Conservation (phyloP, 2,113 vertebrate genomes). For the Taxidea taxus region DNA sequence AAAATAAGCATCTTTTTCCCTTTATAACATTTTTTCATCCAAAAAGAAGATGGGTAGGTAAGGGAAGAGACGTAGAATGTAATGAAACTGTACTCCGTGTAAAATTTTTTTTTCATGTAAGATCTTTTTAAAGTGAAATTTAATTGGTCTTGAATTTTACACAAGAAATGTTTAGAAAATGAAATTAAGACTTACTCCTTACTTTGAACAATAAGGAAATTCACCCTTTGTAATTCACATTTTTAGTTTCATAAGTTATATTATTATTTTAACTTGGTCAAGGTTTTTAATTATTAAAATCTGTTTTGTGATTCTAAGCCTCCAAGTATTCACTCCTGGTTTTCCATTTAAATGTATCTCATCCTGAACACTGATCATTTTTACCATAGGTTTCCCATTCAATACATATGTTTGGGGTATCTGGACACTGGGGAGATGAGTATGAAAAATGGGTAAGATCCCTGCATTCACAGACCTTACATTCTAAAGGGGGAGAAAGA, state of each 20-base stretch:
- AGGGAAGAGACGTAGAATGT: neutral
- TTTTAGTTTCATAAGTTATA: constrained; percentile 26
- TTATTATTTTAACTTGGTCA: constrained; percentile 48
- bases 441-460: neutral
- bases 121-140: constrained; percentile 19
- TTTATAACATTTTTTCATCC: neutral
- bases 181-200: neutral
- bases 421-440: neutral
- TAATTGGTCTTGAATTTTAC: neutral
- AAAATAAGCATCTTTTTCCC: neutral
- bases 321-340: neutral
- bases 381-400: neutral
- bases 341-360: constrained; percentile 13
- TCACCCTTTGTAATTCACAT: constrained; percentile 1
- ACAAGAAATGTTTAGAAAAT: neutral
- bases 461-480: neutral
- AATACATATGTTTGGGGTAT: neutral
- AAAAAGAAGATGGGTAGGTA: neutral
- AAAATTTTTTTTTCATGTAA: neutral
- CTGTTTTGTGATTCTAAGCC: constrained; percentile 16
- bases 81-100: neutral
- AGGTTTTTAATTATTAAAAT: constrained; percentile 12
- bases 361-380: neutral
- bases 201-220: constrained; percentile 16
- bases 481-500: neutral